Evolutionary conservation across 2,888 invertebrate species (phyloP).

Genomic region (Serrognathus titanus): DNA sequence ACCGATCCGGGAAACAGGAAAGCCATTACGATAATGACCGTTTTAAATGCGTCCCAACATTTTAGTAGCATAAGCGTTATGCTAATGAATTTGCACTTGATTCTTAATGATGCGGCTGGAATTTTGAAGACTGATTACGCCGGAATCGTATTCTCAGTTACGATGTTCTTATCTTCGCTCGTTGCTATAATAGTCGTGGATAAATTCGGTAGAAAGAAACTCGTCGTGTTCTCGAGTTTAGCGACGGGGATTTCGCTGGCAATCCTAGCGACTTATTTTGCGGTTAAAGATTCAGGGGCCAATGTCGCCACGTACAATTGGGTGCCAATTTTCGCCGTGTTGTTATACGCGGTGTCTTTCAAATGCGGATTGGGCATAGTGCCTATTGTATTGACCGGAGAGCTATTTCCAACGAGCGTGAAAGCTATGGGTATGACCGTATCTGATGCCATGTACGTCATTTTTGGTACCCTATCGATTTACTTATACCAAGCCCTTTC

Average conservation of each 20-base stretch:
- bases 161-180: conserved; percentile 40
- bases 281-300: conserved; percentile 32
- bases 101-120: conserved; percentile 40
- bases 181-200: conserved; percentile 39
- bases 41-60: conserved; percentile 44
- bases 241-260: conserved; percentile 39
- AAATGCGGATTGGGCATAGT: conserved; percentile 45
- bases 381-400: conserved; percentile 45
- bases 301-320: conserved; percentile 38
- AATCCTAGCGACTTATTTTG: conserved; percentile 40
- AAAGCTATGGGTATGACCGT: conserved; percentile 47
- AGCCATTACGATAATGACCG: conserved; percentile 42
- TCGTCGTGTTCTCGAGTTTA: conserved; percentile 39
- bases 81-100: conserved; percentile 46
- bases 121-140: conserved; percentile 36
- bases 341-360: conserved; percentile 41
- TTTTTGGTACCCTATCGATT: conserved; percentile 38
- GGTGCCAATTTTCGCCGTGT: conserved; percentile 41
- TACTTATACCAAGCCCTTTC: conserved; percentile 37
- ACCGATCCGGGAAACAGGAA: conserved; percentile 41
- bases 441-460: conserved; percentile 42
- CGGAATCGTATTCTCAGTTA: conserved; percentile 41
- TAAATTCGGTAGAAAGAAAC: conserved; percentile 40
- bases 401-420: conserved; percentile 45
- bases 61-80: conserved; percentile 45